Evolutionary conservation across 2,888 invertebrate species (phyloP).

Genomic region (Polyommatus iphigenia): DNA sequence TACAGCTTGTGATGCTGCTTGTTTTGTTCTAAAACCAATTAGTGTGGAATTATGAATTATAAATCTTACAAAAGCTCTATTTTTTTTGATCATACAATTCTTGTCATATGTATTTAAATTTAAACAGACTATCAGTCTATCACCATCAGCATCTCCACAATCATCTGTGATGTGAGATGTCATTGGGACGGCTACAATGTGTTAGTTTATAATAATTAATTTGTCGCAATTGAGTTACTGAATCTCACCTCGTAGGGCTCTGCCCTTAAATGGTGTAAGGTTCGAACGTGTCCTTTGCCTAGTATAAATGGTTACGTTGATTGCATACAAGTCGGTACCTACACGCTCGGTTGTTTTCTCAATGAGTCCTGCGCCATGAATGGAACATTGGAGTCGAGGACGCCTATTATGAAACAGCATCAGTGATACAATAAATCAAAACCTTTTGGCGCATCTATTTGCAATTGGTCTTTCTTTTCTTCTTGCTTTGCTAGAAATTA

Average conservation of each 20-base stretch:
- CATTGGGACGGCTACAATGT: background rate
- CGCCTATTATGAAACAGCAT: slow-evolving; percentile 57
- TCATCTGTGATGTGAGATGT: background rate
- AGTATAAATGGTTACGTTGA: slow-evolving; percentile 49
- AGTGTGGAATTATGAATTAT: background rate
- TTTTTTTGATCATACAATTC: background rate
- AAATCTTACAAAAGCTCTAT: background rate
- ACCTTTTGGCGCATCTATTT: slow-evolving; percentile 1
- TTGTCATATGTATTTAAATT: background rate
- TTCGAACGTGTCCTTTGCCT: slow-evolving; percentile 47
- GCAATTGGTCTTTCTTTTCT: background rate
- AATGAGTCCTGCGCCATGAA: slow-evolving; percentile 54
- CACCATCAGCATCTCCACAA: background rate
- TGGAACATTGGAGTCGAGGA: slow-evolving; percentile 61
- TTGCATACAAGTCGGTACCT: slow-evolving; percentile 57
- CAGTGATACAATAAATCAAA: slow-evolving; percentile 49
- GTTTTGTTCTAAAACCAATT: background rate
- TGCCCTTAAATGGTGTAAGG: slow-evolving; percentile 46
- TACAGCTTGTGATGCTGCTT: too few species aligned
- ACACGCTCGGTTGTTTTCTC: slow-evolving; percentile 52
- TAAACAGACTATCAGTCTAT: background rate
- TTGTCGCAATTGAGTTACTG: slow-evolving; percentile 39
- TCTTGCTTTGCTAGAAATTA: background rate
- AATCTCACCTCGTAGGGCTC: slow-evolving; percentile 42
- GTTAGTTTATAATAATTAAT: background rate